These are phyloP conservation scores for Limnephilus lunatus DNA, from an alignment of 2,888 invertebrate species.

Conservation along the genomic window DNA sequence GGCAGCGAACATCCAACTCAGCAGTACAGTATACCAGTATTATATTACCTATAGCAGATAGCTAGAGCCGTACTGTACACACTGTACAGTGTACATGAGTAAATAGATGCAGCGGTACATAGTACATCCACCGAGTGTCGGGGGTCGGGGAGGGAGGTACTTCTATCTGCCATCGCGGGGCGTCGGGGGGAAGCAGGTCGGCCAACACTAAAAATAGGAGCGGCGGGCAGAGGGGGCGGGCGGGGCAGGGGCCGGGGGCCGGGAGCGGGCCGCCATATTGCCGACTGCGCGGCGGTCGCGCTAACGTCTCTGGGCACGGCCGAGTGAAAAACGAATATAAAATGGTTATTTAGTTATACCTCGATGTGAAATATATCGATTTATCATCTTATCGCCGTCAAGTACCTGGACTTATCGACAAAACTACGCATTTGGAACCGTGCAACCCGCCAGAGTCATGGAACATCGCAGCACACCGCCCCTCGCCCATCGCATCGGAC, in stretches of 20 bases:
- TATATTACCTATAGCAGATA: neutral
- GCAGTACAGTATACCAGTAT: neutral
- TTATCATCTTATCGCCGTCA: neutral
- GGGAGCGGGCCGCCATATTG: slow-evolving; percentile 53
- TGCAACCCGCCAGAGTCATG: neutral
- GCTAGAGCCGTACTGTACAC: neutral
- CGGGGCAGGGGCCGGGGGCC: slow-evolving; percentile 57
- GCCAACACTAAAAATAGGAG: slow-evolving; percentile 54
- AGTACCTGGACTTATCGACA: slow-evolving; percentile 12
- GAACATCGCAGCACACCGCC: neutral
- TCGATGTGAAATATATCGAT: slow-evolving; percentile 31
- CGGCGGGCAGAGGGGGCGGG: slow-evolving; percentile 26
- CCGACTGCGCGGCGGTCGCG: slow-evolving; percentile 48
- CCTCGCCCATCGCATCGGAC: neutral
- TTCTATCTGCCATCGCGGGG: slow-evolving; percentile 69
- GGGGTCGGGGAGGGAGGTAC: slow-evolving; percentile 65
- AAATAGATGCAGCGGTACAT: slow-evolving; percentile 3
- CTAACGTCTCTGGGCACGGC: slow-evolving; percentile 45
- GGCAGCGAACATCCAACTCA: neutral
- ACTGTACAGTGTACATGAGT: neutral
- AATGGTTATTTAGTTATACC: neutral
- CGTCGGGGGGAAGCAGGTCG: slow-evolving; percentile 66
- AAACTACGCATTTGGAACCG: neutral
- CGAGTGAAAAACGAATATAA: slow-evolving; percentile 22
- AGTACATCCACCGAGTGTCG: slow-evolving; percentile 51